phyloP scores from a whole-genome alignment of 2,113 vertebrate species.

The Urocolius indicus region DNA sequence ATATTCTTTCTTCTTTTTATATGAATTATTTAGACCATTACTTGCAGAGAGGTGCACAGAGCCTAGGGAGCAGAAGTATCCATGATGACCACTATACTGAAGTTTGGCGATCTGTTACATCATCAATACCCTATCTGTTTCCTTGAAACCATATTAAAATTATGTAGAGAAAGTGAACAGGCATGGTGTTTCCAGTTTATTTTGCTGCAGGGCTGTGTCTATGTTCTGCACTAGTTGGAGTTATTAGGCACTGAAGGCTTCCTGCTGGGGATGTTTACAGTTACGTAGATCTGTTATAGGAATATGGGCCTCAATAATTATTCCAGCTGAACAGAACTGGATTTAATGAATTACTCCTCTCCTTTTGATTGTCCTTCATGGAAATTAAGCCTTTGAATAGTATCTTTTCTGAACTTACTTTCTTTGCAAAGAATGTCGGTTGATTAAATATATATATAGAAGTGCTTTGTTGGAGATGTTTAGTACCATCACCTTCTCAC shows the following conservation, averaged over 20 bases:
- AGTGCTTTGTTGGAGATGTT: not conserved
- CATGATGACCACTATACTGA: rapidly evolving
- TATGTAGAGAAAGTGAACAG: not conserved
- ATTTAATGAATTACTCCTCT: not conserved
- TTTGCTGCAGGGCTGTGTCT: not conserved
- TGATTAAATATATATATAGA: not conserved
- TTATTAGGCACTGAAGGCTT: not conserved
- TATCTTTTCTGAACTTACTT: not conserved
- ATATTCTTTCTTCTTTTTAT: not conserved
- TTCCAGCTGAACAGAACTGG: not conserved
- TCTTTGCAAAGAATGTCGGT: not conserved
- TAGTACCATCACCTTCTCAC: not conserved
- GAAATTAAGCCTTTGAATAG: not conserved
- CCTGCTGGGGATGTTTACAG: not conserved
- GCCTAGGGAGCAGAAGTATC: not conserved
- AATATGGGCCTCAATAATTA: not conserved
- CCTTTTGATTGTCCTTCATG: not conserved
- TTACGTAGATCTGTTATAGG: not conserved
- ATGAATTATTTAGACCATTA: not conserved
- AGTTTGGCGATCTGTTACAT: not conserved
- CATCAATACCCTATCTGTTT: not conserved
- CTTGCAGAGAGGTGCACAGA: not conserved
- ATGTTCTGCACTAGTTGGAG: not conserved
- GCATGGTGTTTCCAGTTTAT: not conserved
- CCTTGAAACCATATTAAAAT: not conserved